Evolutionary conservation across 2,888 invertebrate species (phyloP).

Genomic region (Ectemnius lituratus): DNA sequence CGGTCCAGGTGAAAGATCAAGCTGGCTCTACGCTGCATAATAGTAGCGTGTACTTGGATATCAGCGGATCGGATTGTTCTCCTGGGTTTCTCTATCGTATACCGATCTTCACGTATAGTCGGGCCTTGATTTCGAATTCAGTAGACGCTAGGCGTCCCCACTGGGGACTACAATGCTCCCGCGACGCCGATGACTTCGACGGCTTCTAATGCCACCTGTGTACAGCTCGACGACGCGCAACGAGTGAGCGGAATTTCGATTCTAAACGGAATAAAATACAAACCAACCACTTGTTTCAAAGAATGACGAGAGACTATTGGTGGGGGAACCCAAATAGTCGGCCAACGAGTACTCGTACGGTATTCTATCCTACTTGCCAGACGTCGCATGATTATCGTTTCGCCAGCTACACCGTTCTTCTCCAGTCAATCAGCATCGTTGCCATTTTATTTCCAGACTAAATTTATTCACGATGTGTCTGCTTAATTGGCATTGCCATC

Average conservation of each 20-base stretch:
- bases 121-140: background rate
- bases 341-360: slow-evolving; percentile 62
- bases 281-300: background rate
- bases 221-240: background rate
- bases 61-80: too few relatives aligned
- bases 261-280: slow-evolving; percentile 1
- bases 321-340: slow-evolving; percentile 48
- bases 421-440: too few relatives aligned
- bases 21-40: too few relatives aligned
- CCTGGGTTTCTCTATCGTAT: too few relatives aligned
- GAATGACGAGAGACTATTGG: slow-evolving; percentile 4
- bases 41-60: too few relatives aligned
- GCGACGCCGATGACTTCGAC: background rate
- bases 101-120: background rate
- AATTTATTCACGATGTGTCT: too few relatives aligned
- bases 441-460: too few relatives aligned
- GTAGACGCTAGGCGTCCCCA: background rate
- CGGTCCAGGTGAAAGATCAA: too few relatives aligned
- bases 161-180: slow-evolving; percentile 4
- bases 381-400: slow-evolving; percentile 56
- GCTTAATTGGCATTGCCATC: too few relatives aligned
- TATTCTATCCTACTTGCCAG: slow-evolving; percentile 65
- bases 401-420: too few relatives aligned
- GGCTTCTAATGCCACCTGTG: background rate
- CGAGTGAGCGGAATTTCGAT: background rate